Conservation (phyloP, 2,113 vertebrate genomes). For the Ceyx melanurus region DNA sequence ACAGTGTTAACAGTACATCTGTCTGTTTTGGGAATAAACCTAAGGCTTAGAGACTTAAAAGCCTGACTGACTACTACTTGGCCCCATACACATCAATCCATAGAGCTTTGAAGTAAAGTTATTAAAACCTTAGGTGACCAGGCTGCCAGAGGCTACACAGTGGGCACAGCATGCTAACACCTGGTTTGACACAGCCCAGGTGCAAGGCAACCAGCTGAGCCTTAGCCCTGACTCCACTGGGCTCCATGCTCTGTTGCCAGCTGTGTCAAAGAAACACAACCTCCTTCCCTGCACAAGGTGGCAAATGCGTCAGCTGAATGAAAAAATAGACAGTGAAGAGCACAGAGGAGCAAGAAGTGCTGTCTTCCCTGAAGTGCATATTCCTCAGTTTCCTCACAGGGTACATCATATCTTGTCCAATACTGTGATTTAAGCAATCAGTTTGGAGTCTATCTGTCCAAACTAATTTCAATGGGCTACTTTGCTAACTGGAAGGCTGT, state of each 20-base stretch:
- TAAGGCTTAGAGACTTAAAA: not conserved
- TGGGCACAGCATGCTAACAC: not conserved
- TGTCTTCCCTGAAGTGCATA: not conserved
- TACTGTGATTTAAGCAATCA: not conserved
- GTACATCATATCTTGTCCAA: not conserved
- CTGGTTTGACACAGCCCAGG: not conserved
- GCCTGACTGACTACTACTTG: not conserved
- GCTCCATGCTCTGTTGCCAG: not conserved
- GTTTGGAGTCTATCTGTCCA: not conserved
- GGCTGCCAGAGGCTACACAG: not conserved
- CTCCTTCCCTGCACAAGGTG: not conserved
- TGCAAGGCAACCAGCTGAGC: not conserved
- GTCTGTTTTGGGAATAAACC: not conserved
- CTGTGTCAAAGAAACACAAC: not conserved
- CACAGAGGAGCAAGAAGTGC: not conserved
- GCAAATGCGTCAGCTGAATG: not conserved
- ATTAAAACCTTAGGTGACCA: not conserved
- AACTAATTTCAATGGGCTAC: not conserved
- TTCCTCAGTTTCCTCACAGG: not conserved
- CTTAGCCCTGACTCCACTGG: not conserved
- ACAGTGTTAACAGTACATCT: not conserved
- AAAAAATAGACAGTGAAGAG: not conserved
- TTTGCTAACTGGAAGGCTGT: not conserved
- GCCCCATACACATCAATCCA: not conserved
- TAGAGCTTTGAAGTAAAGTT: not conserved